Conservation (phyloP, 2,113 vertebrate genomes). For the Poicephalus gulielmi region DNA sequence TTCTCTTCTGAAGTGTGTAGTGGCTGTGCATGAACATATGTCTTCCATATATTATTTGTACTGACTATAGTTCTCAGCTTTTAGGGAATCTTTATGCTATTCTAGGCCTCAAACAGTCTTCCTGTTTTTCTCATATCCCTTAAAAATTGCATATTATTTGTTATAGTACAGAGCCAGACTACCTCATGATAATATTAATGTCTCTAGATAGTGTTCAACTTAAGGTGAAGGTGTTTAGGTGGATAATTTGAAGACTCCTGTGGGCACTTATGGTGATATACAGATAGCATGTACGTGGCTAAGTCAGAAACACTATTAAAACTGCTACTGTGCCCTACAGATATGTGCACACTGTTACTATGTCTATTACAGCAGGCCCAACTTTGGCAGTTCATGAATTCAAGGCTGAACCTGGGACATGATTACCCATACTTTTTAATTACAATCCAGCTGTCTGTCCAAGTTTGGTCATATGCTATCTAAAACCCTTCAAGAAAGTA, state of each 20-base stretch:
- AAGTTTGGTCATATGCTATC: background rate
- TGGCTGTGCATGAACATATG: background rate
- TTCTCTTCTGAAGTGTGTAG: background rate
- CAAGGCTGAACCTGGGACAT: background rate
- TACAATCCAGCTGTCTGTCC: background rate
- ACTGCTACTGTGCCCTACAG: background rate
- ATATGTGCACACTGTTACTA: background rate
- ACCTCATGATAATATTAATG: background rate
- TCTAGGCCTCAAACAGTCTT: background rate
- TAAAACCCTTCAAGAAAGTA: background rate
- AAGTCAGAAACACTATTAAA: background rate
- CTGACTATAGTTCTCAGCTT: background rate
- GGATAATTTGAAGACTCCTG: background rate
- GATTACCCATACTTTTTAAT: background rate
- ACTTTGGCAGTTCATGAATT: background rate
- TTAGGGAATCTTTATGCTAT: background rate
- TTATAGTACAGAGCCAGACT: background rate
- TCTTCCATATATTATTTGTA: background rate
- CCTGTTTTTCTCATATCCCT: background rate
- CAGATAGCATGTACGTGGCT: rapidly evolving
- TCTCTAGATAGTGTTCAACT: background rate
- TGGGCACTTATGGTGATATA: background rate
- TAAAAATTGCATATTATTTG: background rate
- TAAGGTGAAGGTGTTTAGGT: background rate
- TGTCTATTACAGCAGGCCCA: background rate